These are phyloP conservation scores for Gibbula magus DNA, from an alignment of 2,888 invertebrate species.

Conservation along the genomic window DNA sequence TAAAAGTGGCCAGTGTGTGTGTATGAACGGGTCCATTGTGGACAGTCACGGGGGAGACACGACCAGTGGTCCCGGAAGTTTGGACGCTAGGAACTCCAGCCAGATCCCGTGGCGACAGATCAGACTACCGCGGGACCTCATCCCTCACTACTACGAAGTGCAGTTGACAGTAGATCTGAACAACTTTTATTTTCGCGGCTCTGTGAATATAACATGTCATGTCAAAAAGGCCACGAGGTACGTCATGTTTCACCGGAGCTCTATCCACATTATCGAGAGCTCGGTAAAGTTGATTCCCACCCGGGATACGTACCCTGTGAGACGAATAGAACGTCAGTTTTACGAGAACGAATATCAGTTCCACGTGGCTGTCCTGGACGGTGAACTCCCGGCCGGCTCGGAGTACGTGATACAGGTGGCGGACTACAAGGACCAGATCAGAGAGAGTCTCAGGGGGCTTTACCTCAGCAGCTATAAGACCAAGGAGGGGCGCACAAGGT, in stretches of 20 bases:
- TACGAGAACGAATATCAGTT: slow-evolving; percentile 50
- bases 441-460: slow-evolving; percentile 55
- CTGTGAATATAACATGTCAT: slow-evolving; percentile 53
- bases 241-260: slow-evolving; percentile 56
- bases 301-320: not conserved
- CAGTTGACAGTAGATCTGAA: slow-evolving; percentile 52
- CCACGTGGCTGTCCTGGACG: slow-evolving; percentile 53
- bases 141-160: slow-evolving; percentile 60
- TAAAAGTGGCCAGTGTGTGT: not conserved
- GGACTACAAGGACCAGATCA: slow-evolving; percentile 49
- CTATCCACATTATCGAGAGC: slow-evolving; percentile 36
- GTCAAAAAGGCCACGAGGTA: slow-evolving; percentile 47
- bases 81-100: slow-evolving; percentile 25
- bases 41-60: not conserved
- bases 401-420: slow-evolving; percentile 49
- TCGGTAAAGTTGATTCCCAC: slow-evolving; percentile 35
- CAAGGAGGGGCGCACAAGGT: slow-evolving; percentile 45
- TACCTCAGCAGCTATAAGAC: slow-evolving; percentile 60
- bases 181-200: slow-evolving; percentile 49
- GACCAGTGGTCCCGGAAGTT: not conserved
- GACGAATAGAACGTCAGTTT: slow-evolving; percentile 48
- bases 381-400: slow-evolving; percentile 43
- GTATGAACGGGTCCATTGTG: not conserved
- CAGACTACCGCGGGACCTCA: slow-evolving; percentile 55
- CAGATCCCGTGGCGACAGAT: slow-evolving; percentile 49